phyloP scores from a whole-genome alignment of 2,888 invertebrate species.

The Azorinus chamasolen region DNA sequence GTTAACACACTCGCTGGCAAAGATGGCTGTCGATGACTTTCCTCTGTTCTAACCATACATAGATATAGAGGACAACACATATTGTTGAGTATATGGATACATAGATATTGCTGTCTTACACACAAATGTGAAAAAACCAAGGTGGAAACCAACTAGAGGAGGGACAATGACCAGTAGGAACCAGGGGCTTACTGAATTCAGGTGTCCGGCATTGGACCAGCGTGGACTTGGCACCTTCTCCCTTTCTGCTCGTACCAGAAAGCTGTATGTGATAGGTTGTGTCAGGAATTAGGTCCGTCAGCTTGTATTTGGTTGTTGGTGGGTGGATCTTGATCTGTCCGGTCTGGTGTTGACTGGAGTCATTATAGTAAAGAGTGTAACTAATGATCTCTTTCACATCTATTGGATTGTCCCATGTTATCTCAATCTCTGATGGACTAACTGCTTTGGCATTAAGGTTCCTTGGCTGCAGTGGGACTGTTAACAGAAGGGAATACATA shows the following conservation, averaged over 20 bases:
- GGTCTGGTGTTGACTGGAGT: constrained; percentile 81
- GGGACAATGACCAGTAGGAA: neutral
- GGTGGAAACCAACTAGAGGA: neutral
- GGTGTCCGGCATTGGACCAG: constrained; percentile 97
- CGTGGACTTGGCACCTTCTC: constrained; percentile 98
- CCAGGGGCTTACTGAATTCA: constrained; percentile 95
- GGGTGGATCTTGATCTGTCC: constrained; percentile 80
- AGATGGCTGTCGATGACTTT: too few relatives aligned
- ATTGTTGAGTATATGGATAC: too few relatives aligned
- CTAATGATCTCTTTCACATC: constrained; percentile 95
- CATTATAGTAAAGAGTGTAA: constrained; percentile 98
- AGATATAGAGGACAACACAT: too few relatives aligned
- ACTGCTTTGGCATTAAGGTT: constrained; percentile 90
- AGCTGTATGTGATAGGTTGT: constrained; percentile 99
- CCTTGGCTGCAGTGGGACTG: constrained; percentile 98
- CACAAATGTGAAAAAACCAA: too few relatives aligned
- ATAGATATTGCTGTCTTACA: too few relatives aligned
- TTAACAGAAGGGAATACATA: constrained; percentile 43
- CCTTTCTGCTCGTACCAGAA: constrained; percentile 95
- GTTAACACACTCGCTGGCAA: too few relatives aligned
- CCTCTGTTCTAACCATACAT: too few relatives aligned
- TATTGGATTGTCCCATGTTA: constrained; percentile 97
- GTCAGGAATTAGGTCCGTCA: constrained; percentile 97
- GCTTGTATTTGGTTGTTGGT: constrained; percentile 89
- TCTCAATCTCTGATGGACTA: constrained; percentile 94